These are phyloP conservation scores for Eriocheir sinensis DNA, from an alignment of 1,140 invertebrate species.

Conservation along the genomic window DNA sequence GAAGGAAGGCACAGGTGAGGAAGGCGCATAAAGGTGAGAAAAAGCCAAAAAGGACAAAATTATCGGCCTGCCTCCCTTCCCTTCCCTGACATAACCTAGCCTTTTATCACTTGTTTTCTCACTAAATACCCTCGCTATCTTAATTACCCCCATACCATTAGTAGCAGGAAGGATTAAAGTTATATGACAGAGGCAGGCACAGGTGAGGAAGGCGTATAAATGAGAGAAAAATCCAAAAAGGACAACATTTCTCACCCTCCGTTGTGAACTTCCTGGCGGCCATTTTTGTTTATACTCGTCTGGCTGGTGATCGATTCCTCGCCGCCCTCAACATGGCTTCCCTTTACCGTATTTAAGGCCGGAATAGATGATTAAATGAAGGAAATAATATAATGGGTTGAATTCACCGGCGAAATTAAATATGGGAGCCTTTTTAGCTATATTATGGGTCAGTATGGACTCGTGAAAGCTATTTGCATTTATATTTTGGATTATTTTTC, in stretches of 20 bases:
- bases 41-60: background rate
- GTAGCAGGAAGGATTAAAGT: no score
- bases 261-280: slow-evolving; percentile 56
- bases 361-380: no score
- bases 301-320: background rate
- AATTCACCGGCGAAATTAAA: no score
- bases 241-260: slow-evolving; percentile 18
- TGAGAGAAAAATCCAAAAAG: background rate
- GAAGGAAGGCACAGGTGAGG: no score
- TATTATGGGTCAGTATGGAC: no score
- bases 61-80: background rate
- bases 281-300: slow-evolving; percentile 69
- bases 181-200: no score
- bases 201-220: background rate
- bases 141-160: background rate
- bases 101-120: background rate
- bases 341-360: no score
- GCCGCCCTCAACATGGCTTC: no score
- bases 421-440: no score
- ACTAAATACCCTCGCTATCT: background rate
- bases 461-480: no score
- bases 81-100: background rate
- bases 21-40: background rate
- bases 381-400: no score
- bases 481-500: no score